These are phyloP conservation scores for Gallinago undulata DNA, from an alignment of 2,113 vertebrate genomes.

Conservation along the genomic window DNA sequence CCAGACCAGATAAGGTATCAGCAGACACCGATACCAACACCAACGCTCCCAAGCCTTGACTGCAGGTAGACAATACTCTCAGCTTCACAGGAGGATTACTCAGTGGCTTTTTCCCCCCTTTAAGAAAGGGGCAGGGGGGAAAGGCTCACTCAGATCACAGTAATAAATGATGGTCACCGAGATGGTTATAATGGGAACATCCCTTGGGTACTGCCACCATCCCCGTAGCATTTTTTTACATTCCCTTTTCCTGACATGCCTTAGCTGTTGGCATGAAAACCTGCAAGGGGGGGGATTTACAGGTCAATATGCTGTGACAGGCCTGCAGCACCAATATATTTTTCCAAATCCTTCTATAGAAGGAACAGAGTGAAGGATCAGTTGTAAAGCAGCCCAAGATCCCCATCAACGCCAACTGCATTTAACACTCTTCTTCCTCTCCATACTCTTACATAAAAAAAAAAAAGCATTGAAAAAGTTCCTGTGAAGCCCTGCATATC, in stretches of 20 bases:
- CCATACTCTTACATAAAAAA: background rate
- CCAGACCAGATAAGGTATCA: background rate
- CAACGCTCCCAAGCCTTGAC: background rate
- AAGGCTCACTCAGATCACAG: background rate
- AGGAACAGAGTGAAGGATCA: background rate
- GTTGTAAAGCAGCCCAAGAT: background rate
- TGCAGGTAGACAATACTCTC: background rate
- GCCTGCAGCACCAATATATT: background rate
- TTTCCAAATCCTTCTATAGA: background rate
- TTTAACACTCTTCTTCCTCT: background rate
- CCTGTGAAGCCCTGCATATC: background rate
- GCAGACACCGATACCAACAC: background rate
- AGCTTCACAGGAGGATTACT: background rate
- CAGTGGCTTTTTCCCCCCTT: accelerated
- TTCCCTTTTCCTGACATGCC: background rate
- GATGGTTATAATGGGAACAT: background rate
- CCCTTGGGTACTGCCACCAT: background rate
- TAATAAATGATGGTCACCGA: background rate
- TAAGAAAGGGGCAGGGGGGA: background rate
- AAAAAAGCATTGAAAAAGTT: background rate
- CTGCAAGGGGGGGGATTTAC: background rate
- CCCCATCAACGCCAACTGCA: background rate
- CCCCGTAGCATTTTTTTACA: background rate
- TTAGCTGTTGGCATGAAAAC: background rate
- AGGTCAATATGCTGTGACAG: background rate